A percentile compares a stretch with the other conserved stretches of the same genome.
These are phyloP conservation scores for Ectropis crepuscularia DNA, from an alignment of 2,888 invertebrate genomes.

Conservation along the genomic window DNA sequence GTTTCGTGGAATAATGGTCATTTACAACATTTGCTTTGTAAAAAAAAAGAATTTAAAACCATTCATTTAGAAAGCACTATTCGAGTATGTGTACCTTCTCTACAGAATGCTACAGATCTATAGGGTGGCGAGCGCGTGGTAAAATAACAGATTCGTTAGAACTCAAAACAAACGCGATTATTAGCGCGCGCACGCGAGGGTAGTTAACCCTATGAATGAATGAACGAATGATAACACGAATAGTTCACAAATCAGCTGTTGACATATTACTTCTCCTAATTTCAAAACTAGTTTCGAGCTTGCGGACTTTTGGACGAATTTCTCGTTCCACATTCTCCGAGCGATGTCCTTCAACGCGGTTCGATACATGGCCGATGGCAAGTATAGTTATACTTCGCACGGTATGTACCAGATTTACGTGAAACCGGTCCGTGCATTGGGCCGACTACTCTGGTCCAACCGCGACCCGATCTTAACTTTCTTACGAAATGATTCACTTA, in stretches of 20 bases:
- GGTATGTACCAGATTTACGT: conserved; percentile 65
- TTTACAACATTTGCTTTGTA: no score
- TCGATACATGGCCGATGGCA: conserved; percentile 31
- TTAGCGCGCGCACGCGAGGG: not conserved
- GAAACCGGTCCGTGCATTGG: conserved; percentile 74
- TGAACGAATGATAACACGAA: conserved; percentile 39
- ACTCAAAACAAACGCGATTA: no score
- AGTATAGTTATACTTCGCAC: conserved; percentile 37
- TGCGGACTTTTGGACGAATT: conserved; percentile 16
- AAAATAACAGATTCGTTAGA: no score
- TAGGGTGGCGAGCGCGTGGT: no score
- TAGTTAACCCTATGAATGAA: conserved; percentile 8
- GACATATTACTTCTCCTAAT: conserved; percentile 6
- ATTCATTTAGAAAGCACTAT: no score
- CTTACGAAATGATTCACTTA: conserved; percentile 70
- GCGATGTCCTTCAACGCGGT: conserved; percentile 62
- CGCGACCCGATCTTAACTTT: conserved; percentile 71
- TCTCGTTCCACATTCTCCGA: conserved; percentile 45
- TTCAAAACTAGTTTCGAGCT: conserved; percentile 23
- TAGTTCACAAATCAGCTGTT: conserved; percentile 55
- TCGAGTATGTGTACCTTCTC: no score
- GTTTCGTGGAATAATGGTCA: no score
- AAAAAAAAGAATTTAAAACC: no score
- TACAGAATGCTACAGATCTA: no score
- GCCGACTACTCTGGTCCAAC: conserved; percentile 70